phyloP scores from a whole-genome alignment of 2,113 vertebrate genomes.

The Zosterops hypoxanthus region DNA sequence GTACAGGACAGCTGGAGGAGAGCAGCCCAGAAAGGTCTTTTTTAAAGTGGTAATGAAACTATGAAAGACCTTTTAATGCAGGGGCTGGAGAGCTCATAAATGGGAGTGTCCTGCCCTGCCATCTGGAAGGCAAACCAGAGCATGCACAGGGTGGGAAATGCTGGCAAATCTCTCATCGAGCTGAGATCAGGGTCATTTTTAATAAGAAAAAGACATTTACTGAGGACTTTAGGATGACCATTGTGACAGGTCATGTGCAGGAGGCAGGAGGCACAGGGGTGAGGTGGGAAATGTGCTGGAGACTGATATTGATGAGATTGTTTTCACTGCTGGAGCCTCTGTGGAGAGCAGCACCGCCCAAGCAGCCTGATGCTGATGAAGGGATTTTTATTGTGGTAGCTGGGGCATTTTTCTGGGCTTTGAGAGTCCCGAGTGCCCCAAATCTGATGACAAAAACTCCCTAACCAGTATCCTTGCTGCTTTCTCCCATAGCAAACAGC shows the following conservation, averaged over 20 bases:
- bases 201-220: background rate
- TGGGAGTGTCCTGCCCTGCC: background rate
- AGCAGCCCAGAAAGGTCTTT: background rate
- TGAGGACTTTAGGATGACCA: background rate
- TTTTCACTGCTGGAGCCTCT: background rate
- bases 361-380: background rate
- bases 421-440: background rate
- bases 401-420: background rate
- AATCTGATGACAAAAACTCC: background rate
- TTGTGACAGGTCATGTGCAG: background rate
- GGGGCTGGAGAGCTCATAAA: background rate
- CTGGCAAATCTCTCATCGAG: background rate
- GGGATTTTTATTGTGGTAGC: background rate
- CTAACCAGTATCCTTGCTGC: background rate
- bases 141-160: accelerated
- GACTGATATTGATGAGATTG: background rate
- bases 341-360: background rate
- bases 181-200: background rate
- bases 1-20: background rate
- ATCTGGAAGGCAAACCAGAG: background rate
- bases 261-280: background rate
- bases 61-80: background rate
- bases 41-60: background rate
- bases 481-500: background rate
- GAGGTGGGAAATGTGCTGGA: background rate